A percentile compares a stretch with the other conserved stretches of the same genome.
phyloP scores from a whole-genome alignment of 2,113 vertebrate genomes.

The Chunga burmeisteri region DNA sequence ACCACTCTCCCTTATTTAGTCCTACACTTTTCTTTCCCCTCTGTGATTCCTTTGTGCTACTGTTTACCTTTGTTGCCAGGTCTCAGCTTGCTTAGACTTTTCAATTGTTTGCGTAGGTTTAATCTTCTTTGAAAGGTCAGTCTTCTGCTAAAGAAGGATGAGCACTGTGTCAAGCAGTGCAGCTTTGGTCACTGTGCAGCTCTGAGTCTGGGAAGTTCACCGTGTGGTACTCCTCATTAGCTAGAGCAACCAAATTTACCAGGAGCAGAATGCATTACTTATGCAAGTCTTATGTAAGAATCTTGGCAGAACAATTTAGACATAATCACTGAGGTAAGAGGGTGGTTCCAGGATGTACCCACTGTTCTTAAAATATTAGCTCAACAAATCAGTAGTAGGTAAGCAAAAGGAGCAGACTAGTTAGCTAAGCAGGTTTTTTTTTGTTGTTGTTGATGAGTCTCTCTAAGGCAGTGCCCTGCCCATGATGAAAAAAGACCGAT shows the following conservation, averaged over 20 bases:
- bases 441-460: background rate
- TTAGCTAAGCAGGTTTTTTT: conserved; percentile 26
- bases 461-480: background rate
- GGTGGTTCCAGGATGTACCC: conserved; percentile 32
- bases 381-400: conserved; percentile 34
- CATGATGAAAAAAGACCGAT: background rate
- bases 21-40: background rate
- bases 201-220: background rate
- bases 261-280: conserved; percentile 16
- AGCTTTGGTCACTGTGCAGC: background rate
- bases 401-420: conserved; percentile 8
- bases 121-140: conserved; percentile 30
- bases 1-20: background rate
- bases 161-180: background rate
- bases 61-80: conserved; percentile 9
- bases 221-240: background rate
- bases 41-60: conserved; percentile 6
- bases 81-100: conserved; percentile 25
- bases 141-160: background rate
- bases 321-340: conserved; percentile 31
- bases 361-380: conserved; percentile 50
- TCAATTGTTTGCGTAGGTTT: background rate
- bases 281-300: conserved; percentile 36
- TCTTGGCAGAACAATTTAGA: background rate
- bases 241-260: background rate